Evolutionary conservation across 2,113 vertebrate species (phyloP).

Genomic region (Isurus oxyrinchus): DNA sequence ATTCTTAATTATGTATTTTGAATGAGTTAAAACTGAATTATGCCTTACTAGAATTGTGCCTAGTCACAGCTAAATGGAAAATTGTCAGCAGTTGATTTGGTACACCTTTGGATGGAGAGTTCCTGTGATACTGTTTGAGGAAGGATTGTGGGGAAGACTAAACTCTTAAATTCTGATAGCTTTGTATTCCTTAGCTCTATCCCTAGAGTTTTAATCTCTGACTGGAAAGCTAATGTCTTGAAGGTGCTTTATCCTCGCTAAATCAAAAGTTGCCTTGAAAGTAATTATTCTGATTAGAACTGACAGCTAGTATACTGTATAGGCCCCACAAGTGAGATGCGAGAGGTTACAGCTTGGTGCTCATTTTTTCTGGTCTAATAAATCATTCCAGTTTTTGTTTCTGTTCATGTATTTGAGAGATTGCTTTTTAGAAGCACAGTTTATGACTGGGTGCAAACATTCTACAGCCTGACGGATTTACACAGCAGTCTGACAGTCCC

Average conservation of each 20-base stretch:
- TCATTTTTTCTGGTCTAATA: neutral
- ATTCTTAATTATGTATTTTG: neutral
- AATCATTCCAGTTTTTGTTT: neutral
- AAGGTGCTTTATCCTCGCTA: neutral
- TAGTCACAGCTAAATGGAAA: neutral
- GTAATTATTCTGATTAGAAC: neutral
- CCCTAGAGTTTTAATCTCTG: neutral
- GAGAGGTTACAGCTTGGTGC: neutral
- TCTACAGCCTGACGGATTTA: neutral
- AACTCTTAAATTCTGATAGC: neutral
- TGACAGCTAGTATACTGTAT: neutral
- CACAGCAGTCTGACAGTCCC: neutral
- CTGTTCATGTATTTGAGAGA: neutral
- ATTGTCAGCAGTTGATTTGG: neutral
- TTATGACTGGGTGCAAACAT: neutral
- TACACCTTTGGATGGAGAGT: neutral
- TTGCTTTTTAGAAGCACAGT: neutral
- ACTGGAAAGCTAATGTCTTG: neutral
- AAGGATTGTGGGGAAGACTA: neutral
- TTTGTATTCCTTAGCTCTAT: neutral
- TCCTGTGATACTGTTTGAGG: neutral
- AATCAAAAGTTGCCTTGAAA: neutral
- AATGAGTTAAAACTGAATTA: neutral
- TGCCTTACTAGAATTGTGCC: neutral
- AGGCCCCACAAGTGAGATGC: neutral